Percentiles rank a stretch among this genome's conserved stretches.
Evolutionary conservation across 2,113 vertebrate genomes (phyloP).

Genomic region (Genyomyrus donnyi): DNA sequence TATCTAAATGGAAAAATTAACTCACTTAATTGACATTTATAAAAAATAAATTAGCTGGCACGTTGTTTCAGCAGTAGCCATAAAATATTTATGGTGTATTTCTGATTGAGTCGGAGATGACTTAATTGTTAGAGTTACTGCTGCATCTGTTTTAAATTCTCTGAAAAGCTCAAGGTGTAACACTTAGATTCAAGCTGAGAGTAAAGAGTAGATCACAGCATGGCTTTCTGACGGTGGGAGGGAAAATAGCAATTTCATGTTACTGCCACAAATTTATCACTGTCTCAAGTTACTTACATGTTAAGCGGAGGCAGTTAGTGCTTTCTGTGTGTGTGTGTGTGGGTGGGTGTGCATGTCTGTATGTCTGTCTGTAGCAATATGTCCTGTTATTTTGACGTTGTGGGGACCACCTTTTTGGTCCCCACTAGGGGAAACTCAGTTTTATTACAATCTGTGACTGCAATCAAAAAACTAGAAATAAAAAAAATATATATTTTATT

Average conservation of each 20-base stretch:
- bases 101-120: conserved; percentile 7
- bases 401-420: too few species aligned
- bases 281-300: background rate
- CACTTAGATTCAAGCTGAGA: conserved; percentile 28
- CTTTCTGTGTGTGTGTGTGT: background rate
- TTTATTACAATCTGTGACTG: too few species aligned
- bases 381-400: background rate
- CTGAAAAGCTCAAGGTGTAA: conserved; percentile 19
- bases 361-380: background rate
- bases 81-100: conserved; percentile 15
- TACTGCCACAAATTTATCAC: background rate
- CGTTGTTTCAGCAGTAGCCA: background rate
- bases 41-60: conserved; percentile 14
- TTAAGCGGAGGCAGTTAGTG: background rate
- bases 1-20: background rate
- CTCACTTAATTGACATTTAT: conserved; percentile 17
- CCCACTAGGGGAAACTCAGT: too few species aligned
- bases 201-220: conserved; percentile 27
- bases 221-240: conserved; percentile 14
- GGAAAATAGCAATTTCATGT: conserved; percentile 19
- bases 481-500: too few species aligned
- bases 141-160: conserved; percentile 3
- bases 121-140: background rate
- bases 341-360: too few species aligned
- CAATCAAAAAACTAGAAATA: too few species aligned